Base-by-base conservation (phyloP, 2,113 vertebrate genomes). In the Lagopus leucura region DNA sequence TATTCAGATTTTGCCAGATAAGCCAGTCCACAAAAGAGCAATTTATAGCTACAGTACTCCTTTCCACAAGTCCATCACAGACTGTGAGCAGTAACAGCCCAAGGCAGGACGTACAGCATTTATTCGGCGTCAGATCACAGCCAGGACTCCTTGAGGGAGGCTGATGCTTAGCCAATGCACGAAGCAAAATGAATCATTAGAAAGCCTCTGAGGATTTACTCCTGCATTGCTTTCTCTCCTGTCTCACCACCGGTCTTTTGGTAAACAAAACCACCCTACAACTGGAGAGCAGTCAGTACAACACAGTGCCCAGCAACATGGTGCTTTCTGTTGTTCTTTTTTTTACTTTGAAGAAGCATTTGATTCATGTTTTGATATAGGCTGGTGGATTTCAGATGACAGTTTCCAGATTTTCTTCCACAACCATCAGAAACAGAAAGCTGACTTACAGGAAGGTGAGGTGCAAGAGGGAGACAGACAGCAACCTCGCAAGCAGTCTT, bases 31-130 rank as follows among this genome's bases (percentile, higher is more conserved):
- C 50, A 82, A 88, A 89, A 74, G 22, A 88, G 5, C 57, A 84
- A 82, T 89, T 91, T 88, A 83, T 32, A 74, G 40, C 34, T 63
- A 71, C 40, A 87, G 57, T 22, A 57, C 36, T 78, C 43, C 52
- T 88, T 93, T 79, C 34, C 42, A 77, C 45, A 86, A 86, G 63
- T 90, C 90, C 58, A 66, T 42, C 84, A 45, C 81, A 93, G 94
- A 48, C n/a, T 91, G 76, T 13, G 43, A 90, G 75, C 60, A 86
- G 30, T 48, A 72, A 66, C 0, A 0, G 34, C 54, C 76, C 52
- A 57, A 28, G 42, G 78, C 60, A 89, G 57, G 76, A 89, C 65
- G 61, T 30, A 65, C n/a, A 93, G 20, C 69, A 19, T 87, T 93
- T 96, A 88, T 36, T 73, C 85, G 79, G 93, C 82, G 52, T 21